A percentile compares a stretch with the other conserved stretches of the same genome.
These are phyloP conservation scores for Oreochromis mossambicus DNA, from an alignment of 2,797 vertebrate species.

Conservation along the genomic window DNA sequence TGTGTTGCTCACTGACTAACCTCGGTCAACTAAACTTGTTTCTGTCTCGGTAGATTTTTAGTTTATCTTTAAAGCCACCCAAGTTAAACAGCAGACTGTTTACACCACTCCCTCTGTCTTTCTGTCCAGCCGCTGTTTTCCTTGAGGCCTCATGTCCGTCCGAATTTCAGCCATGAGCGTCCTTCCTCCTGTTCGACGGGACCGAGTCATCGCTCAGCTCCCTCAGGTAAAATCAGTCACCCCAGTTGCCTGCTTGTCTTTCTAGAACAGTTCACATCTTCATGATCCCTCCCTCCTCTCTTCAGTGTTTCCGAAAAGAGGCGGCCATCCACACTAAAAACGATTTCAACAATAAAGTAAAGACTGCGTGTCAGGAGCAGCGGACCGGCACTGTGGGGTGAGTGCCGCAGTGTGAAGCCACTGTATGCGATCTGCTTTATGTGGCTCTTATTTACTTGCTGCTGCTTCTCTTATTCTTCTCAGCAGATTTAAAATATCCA, in stretches of 20 bases:
- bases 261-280: not conserved
- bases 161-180: constrained; percentile 82
- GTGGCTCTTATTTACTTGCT: not conserved
- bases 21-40: not conserved
- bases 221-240: constrained; percentile 67
- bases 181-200: constrained; percentile 87
- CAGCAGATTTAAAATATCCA: constrained; percentile 94
- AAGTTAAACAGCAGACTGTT: not conserved
- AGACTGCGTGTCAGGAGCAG: constrained; percentile 87
- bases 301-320: constrained; percentile 84
- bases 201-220: constrained; percentile 86
- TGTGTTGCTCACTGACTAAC: not conserved
- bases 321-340: constrained; percentile 81
- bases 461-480: not conserved
- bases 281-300: not conserved
- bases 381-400: constrained; percentile 93
- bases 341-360: constrained; percentile 84
- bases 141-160: constrained; percentile 49
- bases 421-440: not conserved
- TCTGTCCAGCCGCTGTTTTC: not conserved
- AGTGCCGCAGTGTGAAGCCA: constrained; percentile 23
- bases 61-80: not conserved
- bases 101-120: not conserved
- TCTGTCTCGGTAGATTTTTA: not conserved
- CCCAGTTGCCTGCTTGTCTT: accelerated